Base-by-base conservation (phyloP, 2,113 vertebrate species). In the Neoarius graeffei region DNA sequence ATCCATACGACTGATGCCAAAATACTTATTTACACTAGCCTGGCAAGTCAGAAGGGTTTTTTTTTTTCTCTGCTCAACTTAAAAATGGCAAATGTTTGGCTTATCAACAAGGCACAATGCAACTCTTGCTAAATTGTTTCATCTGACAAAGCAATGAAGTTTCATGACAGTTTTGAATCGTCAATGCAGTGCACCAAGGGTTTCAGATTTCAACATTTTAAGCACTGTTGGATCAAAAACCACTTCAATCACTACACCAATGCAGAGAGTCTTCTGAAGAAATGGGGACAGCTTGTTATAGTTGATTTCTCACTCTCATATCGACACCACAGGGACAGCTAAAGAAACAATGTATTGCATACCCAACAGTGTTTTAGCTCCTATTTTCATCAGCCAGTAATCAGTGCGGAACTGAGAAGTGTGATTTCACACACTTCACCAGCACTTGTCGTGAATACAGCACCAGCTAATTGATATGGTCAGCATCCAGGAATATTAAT, bases 331-430 rank as follows among this genome's bases (percentile, higher is more conserved):
- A 56, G 60, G 30, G 64, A 30, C 6, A 30, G 88, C 69, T 89
- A 86, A 87, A 86, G 30, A 84, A 79, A 89, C 81, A 89, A 87
- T n/a, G 48, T 69, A 59, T n/a, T 82, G 81, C 8, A 50, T 64
- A 69, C 64, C 74, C 77, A 74, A 25, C 76, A 54, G 50, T 79
- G 83, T 66, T 66, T 71, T 42, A 59, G 35, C 67, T 83, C 59
- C 50, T 19, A 88, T 69, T 85, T 87, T 73, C 66, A 82, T 82
- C 86, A 87, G 50, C 81, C 79, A 82, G 66, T 59, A 81, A 81
- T 81, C 86, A 82, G 86, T 10, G 13, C 27, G 14, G 35, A 73
- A 54, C 35, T 79, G 17, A 60, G 25, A 42, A 73, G 67, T 82
- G 86, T 57, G 54, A 82, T 83, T 82, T 87, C 52, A 67, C 79